Evolutionary conservation across 2,113 vertebrate species (phyloP).

Genomic region (Dicaeum eximium): DNA sequence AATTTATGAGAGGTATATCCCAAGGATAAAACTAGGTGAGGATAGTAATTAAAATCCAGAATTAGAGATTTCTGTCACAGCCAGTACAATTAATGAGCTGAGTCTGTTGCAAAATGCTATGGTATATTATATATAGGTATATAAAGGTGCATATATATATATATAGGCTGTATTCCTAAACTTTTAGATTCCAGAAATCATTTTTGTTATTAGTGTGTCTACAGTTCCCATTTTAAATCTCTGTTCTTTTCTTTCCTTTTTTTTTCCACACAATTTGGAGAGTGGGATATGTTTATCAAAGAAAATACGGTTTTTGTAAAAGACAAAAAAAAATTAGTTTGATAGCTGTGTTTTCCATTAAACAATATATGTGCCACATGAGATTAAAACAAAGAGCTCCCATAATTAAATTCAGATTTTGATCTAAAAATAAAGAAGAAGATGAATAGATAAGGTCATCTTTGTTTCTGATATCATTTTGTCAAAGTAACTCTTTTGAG

Average conservation of each 20-base stretch:
- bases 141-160: too few species aligned
- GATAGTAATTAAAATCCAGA: not conserved
- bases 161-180: not conserved
- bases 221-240: not conserved
- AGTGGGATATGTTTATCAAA: not conserved
- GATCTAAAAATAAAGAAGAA: not conserved
- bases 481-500: not conserved
- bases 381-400: not conserved
- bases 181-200: not conserved
- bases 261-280: not conserved
- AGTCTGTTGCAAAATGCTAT: not conserved
- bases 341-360: not conserved
- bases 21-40: not conserved
- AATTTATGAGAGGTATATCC: not conserved
- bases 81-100: not conserved
- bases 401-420: not conserved
- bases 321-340: not conserved
- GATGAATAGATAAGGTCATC: not conserved
- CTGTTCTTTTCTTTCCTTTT: accelerated
- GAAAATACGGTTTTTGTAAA: not conserved
- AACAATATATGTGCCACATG: not conserved
- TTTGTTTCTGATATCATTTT: not conserved
- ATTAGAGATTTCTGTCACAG: not conserved
- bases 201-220: not conserved
- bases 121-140: too few species aligned